phyloP scores from a whole-genome alignment of 2,113 vertebrate species.

The Thermophis baileyi region DNA sequence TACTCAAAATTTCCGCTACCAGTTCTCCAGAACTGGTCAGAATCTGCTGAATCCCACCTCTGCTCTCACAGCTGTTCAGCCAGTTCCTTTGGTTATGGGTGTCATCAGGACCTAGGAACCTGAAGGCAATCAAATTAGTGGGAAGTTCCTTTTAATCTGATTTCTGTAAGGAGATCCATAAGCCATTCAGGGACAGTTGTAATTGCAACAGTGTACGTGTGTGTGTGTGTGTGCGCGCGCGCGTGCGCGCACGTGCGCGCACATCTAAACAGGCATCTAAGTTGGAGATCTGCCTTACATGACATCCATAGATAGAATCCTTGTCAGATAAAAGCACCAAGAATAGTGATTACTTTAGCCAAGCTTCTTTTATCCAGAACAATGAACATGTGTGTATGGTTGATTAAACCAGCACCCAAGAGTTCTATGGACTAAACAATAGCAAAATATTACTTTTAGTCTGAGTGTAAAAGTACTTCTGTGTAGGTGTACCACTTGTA shows the following conservation, averaged over 20 bases:
- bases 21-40: too few relatives aligned
- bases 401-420: neutral
- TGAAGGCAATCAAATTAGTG: neutral
- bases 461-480: neutral
- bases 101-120: neutral
- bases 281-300: neutral
- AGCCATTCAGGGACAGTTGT: neutral
- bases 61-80: neutral
- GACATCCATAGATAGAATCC: neutral
- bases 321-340: neutral
- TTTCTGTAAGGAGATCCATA: neutral
- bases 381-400: neutral
- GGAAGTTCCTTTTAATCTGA: neutral
- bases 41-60: too few relatives aligned
- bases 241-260: too few relatives aligned
- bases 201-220: neutral
- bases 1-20: too few relatives aligned
- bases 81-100: neutral
- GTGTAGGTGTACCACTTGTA: neutral
- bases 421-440: neutral
- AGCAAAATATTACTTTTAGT: neutral
- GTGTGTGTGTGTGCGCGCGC: too few relatives aligned
- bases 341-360: neutral
- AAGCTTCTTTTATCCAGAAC: neutral
- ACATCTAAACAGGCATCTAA: neutral